Evolutionary conservation across 30 jellyfish, hydroid and myxozoan species (phyloP), one percentile per base, ranked within the genome.

Genomic region (Hydractinia symbiolongicarpus): DNA sequence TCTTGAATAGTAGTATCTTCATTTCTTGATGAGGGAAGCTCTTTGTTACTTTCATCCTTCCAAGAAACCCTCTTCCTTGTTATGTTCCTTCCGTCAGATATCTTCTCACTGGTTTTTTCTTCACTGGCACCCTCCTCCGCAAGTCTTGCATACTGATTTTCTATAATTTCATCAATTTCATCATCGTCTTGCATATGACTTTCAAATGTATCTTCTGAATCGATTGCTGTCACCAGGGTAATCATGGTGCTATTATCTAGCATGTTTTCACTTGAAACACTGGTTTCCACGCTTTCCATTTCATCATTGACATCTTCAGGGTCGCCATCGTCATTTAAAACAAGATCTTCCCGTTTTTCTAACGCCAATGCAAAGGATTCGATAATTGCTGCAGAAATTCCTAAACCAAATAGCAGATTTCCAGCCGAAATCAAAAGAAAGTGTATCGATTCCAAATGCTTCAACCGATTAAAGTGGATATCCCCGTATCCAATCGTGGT

Each of bases 401-500:
- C 80, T 19, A 71, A 50, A 9, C 80, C 80, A 58, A 71, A 71
- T 19, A 71, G 50, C 13, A 71, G 53, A 8, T 30, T 71, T 50
- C 55, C 80, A 71, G 60, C 80, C 30, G 80, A 30, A n/a, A 71
- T 9, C 30, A 71, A 71, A 7, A 71, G 67, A 50, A 71, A 50
- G 53, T 71, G 80, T 19, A 50, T 30, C 40, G 80, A 71, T 11
- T 19, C 9, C 50, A 71, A 71, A 71, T 71, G 80, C 5, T 71
- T 30, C 9, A 19, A 15, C 7, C 80, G 80, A 19, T 71, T 30
- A 71, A 71, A 71, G n/a, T 30, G 55, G 15, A 71, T 71, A 19
- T 71, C 80, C 9, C 80, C 80, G 60, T 71, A 71, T 19, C 80
- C 80, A 8, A 71, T 71, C 9, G 80, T 71, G 69, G 80, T 19